Evolutionary conservation across 2,888 invertebrate species (phyloP), one percentile per base, ranked within the genome.

Genomic region (Pseudanteris insignis): DNA sequence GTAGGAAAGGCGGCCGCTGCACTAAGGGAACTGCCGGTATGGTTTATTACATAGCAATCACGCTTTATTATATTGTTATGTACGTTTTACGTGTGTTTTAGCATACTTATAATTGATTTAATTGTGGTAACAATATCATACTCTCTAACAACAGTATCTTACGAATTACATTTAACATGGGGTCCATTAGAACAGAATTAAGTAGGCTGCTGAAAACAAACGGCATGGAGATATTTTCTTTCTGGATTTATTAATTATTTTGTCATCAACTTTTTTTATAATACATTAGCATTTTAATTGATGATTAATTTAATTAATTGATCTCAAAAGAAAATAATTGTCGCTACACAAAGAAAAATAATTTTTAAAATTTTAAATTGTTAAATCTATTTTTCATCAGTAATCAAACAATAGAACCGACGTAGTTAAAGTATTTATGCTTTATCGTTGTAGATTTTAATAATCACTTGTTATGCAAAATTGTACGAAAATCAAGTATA

Each of bases 11-110:
- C 84, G 94, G 94, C 83, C 90, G 94, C 85, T 95, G 95, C 87
- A 94, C 94, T 81, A 93, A 94, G 88, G 95, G 95, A 89, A 95
- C 95, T 83, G 95, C 95, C 85, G 95, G 95, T 95, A 94, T 90
- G 88, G 84, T 78, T 74, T 74, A 74, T 75, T 75, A 74, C 63
- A 75, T 73, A 72, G 75, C 68, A 73, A 74, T 74, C 70, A 74
- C 70, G 73, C 72, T 74, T 74, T 63, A 57, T 63, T 53, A 41
- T 48, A 33, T 15, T 30, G 43, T 60, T 47, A 40, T 51, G 43
- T 46, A 48, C 48, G 51, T 60, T 53, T 51, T 50, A 58, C 64
- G 28, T 54, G 59, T 51, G 57, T 5, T 34, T 54, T 40, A 54
- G 33, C 36, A 53, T 41, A 55, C 58, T 60, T 47, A 44, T 32